Evolutionary conservation across 2,113 vertebrate species (phyloP).

Genomic region (Ginglymostoma cirratum): DNA sequence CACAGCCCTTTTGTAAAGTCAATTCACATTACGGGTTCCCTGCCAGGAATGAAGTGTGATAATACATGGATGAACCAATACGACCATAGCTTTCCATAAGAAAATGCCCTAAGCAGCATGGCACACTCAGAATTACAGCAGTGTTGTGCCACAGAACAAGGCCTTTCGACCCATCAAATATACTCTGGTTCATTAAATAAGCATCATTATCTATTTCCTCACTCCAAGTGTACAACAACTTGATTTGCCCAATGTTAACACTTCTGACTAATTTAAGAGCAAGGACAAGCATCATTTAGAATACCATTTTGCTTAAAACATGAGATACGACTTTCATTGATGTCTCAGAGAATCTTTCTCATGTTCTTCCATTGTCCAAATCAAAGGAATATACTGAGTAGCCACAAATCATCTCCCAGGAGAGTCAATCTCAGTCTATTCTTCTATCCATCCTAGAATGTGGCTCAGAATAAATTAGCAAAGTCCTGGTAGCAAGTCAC

Average conservation of each 20-base stretch:
- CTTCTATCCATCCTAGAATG: background rate
- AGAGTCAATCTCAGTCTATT: background rate
- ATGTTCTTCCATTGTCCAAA: background rate
- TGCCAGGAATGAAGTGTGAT: background rate
- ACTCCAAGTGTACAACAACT: background rate
- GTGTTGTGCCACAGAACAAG: too few species aligned
- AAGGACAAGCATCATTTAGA: background rate
- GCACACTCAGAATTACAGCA: too few species aligned
- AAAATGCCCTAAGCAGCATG: background rate
- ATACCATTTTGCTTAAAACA: background rate
- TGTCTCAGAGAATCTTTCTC: background rate
- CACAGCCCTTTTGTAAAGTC: background rate
- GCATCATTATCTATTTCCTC: too few species aligned
- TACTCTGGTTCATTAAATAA: too few species aligned
- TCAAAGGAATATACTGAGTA: background rate
- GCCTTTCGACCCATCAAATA: too few species aligned
- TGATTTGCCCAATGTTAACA: background rate
- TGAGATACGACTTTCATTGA: background rate
- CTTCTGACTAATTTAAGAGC: background rate
- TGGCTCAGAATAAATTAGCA: background rate
- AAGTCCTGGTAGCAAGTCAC: background rate
- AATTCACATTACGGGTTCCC: background rate
- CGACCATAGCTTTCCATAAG: background rate
- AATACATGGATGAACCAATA: background rate
- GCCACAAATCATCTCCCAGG: background rate